Percentiles rank a stretch among this genome's conserved stretches.
These are phyloP conservation scores for Drosophila cardini DNA, from an alignment of 1,140 invertebrate genomes.

Conservation along the genomic window DNA sequence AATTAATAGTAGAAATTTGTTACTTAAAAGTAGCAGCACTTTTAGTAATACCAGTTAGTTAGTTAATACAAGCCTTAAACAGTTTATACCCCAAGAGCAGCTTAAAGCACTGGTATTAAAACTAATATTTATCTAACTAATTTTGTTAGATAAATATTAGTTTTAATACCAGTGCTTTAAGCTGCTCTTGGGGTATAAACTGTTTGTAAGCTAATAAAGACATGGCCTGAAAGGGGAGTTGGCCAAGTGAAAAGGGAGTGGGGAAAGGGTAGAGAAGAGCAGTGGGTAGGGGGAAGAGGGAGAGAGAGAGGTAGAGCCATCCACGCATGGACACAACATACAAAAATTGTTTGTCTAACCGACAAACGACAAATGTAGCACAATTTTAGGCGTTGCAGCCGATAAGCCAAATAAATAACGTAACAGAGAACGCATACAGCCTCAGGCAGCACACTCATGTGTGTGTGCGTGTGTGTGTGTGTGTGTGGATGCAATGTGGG, in stretches of 20 bases:
- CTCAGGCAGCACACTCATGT: slow-evolving; percentile 38
- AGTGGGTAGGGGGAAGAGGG: too few species aligned
- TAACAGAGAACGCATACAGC: slow-evolving; percentile 24
- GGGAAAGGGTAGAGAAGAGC: not conserved
- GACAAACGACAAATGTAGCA: slow-evolving; percentile 77
- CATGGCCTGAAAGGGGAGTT: not conserved
- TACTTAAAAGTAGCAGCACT: too few species aligned
- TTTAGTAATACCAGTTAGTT: too few species aligned
- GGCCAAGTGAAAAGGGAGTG: not conserved
- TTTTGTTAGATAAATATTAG: slow-evolving; percentile 85
- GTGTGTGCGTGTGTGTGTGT: too few species aligned
- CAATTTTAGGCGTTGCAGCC: slow-evolving; percentile 66
- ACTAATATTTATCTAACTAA: slow-evolving; percentile 85
- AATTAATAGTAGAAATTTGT: too few species aligned
- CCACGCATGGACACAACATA: slow-evolving; percentile 9
- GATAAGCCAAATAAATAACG: slow-evolving; percentile 83
- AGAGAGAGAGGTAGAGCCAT: not conserved
- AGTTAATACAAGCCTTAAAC: not conserved
- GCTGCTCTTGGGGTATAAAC: not conserved
- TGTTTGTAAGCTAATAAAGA: not conserved
- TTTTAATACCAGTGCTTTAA: slow-evolving; percentile 58
- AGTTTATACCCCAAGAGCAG: not conserved
- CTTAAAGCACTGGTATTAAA: slow-evolving; percentile 54
- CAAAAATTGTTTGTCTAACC: slow-evolving; percentile 72
- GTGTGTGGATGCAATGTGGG: slow-evolving; percentile 28